These are phyloP conservation scores for Palloptera scutellata DNA, from an alignment of 2,888 invertebrate species.

Conservation along the genomic window DNA sequence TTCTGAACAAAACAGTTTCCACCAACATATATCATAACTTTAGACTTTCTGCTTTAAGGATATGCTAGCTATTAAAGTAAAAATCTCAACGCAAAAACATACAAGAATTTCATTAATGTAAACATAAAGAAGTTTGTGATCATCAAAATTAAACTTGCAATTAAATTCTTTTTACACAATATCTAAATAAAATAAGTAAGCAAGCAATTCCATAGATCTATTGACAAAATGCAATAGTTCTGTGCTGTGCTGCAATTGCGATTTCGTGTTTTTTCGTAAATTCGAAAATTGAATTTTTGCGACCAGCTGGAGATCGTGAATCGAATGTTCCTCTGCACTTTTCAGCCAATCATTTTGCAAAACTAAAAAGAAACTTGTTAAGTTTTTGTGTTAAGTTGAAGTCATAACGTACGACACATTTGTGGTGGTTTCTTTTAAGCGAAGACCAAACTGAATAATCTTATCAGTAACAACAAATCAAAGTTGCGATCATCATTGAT, in stretches of 20 bases:
- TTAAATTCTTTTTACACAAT: background rate
- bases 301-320: slow-evolving; percentile 26
- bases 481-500: slow-evolving; percentile 14
- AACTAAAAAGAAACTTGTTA: background rate
- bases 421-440: slow-evolving; percentile 23
- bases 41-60: no score
- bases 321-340: background rate
- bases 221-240: slow-evolving; percentile 27
- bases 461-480: slow-evolving; percentile 15
- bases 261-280: slow-evolving; percentile 21
- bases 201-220: slow-evolving; percentile 10
- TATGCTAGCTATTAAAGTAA: no score
- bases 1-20: no score
- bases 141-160: background rate
- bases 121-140: no score
- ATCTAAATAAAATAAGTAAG: no score
- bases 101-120: no score
- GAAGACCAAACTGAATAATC: background rate
- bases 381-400: slow-evolving; percentile 14
- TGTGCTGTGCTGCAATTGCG: slow-evolving; percentile 12
- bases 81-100: no score
- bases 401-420: slow-evolving; percentile 59
- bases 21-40: no score
- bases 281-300: slow-evolving; percentile 32
- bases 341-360: no score